Conservation (phyloP, 2,888 invertebrate species). For the Spilarctia lutea region DNA sequence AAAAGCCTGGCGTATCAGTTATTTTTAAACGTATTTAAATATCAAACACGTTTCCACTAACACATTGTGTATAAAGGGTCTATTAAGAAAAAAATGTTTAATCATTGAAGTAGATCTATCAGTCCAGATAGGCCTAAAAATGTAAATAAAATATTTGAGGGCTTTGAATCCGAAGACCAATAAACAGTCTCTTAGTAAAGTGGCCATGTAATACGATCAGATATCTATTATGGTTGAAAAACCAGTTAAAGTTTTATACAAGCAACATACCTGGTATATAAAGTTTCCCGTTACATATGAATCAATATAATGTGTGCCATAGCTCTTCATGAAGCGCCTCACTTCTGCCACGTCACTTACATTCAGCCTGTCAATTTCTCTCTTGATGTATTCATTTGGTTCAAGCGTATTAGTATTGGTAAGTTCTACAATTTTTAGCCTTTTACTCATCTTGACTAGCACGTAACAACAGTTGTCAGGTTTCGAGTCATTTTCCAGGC, state of each 20-base stretch:
- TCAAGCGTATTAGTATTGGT: conserved; percentile 86
- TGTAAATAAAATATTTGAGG: neutral
- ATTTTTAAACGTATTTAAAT: neutral
- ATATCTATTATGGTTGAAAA: neutral
- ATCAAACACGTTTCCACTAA: no score
- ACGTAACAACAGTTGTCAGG: conserved; percentile 93
- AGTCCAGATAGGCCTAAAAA: neutral
- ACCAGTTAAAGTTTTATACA: no score
- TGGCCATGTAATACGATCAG: neutral
- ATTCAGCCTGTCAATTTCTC: conserved; percentile 88
- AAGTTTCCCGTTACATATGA: conserved; percentile 95
- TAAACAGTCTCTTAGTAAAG: neutral
- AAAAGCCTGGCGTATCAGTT: no score
- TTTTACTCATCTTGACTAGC: conserved; percentile 88
- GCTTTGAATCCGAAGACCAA: neutral
- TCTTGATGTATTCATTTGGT: conserved; percentile 88
- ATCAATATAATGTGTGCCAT: conserved; percentile 95
- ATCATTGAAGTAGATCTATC: neutral
- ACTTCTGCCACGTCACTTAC: conserved; percentile 90
- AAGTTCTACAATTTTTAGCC: conserved; percentile 89
- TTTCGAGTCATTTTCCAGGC: conserved; percentile 88
- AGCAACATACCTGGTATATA: conserved; percentile 91
- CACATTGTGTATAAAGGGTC: no score
- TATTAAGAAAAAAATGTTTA: no score
- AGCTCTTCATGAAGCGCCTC: conserved; percentile 92